These are phyloP conservation scores for Discoglossus pictus DNA, from an alignment of 2,797 vertebrate genomes.

Conservation along the genomic window DNA sequence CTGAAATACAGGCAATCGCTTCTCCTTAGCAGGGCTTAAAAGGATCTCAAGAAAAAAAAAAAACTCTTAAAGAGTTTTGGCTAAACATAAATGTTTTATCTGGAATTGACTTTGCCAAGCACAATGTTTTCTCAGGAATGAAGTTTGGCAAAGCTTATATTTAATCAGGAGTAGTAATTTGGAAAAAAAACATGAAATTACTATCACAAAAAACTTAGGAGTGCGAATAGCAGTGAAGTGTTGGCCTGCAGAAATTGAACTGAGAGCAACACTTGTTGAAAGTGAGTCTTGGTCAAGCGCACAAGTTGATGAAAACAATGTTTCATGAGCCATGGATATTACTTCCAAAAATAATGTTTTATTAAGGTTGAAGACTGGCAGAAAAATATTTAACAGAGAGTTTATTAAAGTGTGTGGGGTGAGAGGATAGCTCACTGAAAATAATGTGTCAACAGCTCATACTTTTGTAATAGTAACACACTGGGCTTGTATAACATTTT, in stretches of 20 bases:
- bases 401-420: slow-evolving; percentile 33
- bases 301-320: slow-evolving; percentile 43
- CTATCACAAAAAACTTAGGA: neutral
- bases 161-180: slow-evolving; percentile 56
- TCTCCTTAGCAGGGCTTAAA: slow-evolving; percentile 45
- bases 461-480: neutral
- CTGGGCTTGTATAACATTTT: neutral
- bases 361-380: slow-evolving; percentile 47
- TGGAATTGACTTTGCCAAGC: slow-evolving; percentile 12
- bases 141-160: slow-evolving; percentile 55
- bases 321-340: slow-evolving; percentile 48
- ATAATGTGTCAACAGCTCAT: slow-evolving; percentile 52
- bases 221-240: slow-evolving; percentile 13
- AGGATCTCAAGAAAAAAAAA: slow-evolving; percentile 56
- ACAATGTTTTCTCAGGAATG: slow-evolving; percentile 59
- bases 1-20: slow-evolving; percentile 49
- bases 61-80: slow-evolving; percentile 25
- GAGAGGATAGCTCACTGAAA: slow-evolving; percentile 54
- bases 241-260: slow-evolving; percentile 3
- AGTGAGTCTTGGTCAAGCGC: slow-evolving; percentile 52
- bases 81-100: slow-evolving; percentile 12
- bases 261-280: slow-evolving; percentile 44
- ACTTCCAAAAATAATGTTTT: slow-evolving; percentile 59
- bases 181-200: slow-evolving; percentile 17
- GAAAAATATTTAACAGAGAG: slow-evolving; percentile 58